phyloP scores from a whole-genome alignment of 1,140 invertebrate species.

The Bombus breviceps region DNA sequence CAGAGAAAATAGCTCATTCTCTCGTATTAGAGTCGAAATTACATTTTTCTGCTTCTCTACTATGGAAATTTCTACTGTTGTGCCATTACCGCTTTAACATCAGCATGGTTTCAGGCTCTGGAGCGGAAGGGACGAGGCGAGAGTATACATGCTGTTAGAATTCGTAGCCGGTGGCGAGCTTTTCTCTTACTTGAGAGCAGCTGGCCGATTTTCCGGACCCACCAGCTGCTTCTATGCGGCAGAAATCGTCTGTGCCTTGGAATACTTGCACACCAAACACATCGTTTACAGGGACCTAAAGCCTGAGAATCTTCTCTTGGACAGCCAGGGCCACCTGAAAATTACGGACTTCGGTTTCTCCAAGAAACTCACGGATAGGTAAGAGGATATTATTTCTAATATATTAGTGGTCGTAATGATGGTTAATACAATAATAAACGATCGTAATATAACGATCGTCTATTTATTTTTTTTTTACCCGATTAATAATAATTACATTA shows the following conservation, averaged over 20 bases:
- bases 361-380: conserved; percentile 93
- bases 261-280: conserved; percentile 94
- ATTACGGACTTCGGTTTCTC: conserved; percentile 99
- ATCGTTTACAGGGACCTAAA: conserved; percentile 94
- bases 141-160: conserved; percentile 97
- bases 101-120: conserved; percentile 88
- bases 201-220: conserved; percentile 93
- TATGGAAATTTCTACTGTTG: not conserved
- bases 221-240: conserved; percentile 96
- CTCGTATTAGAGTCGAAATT: not conserved
- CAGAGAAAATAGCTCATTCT: conserved; percentile 21
- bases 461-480: not conserved
- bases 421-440: too few species aligned
- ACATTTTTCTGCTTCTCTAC: not conserved
- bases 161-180: conserved; percentile 97
- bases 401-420: too few species aligned
- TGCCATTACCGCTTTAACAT: not conserved
- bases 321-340: conserved; percentile 96
- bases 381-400: not conserved
- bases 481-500: too few species aligned
- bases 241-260: conserved; percentile 96
- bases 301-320: conserved; percentile 96
- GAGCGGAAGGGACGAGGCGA: conserved; percentile 93
- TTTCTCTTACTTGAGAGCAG: conserved; percentile 96
- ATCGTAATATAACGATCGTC: not conserved